Evolutionary conservation across 2,888 invertebrate species (phyloP).

Genomic region (Mystacides longicornis): DNA sequence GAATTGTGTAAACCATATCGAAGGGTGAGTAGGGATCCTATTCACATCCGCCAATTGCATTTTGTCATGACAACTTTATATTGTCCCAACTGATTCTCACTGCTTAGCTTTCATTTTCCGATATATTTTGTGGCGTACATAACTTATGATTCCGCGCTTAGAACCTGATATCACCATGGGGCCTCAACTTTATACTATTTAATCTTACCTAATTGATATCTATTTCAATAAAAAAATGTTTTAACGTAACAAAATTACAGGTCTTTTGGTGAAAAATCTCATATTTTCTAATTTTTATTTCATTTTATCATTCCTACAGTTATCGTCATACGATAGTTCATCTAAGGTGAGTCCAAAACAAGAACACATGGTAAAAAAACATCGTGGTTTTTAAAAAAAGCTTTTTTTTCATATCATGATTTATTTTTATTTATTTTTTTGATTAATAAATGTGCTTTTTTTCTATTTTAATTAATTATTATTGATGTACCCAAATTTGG

Average conservation of each 20-base stretch:
- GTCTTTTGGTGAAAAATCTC: slow-evolving; percentile 1
- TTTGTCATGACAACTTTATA: too few relatives aligned
- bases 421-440: not conserved
- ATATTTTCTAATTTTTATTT: slow-evolving; percentile 25
- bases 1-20: slow-evolving; percentile 82
- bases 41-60: slow-evolving; percentile 20
- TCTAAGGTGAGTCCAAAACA: slow-evolving; percentile 22
- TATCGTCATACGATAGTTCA: slow-evolving; percentile 24
- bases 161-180: not conserved
- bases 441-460: not conserved
- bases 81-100: not conserved
- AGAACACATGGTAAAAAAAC: too few relatives aligned
- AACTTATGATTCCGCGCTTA: not conserved
- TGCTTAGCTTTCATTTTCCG: slow-evolving; percentile 1
- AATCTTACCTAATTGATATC: too few relatives aligned
- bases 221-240: too few relatives aligned
- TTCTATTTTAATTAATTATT: not conserved
- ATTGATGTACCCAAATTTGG: not conserved
- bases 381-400: too few relatives aligned
- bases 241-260: too few relatives aligned
- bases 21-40: slow-evolving; percentile 54
- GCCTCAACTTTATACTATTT: not conserved
- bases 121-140: not conserved
- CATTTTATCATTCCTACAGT: slow-evolving; percentile 25
- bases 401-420: not conserved